These are phyloP conservation scores for Listrodromus nycthemerus DNA, from an alignment of 2,888 invertebrate species.

Conservation along the genomic window DNA sequence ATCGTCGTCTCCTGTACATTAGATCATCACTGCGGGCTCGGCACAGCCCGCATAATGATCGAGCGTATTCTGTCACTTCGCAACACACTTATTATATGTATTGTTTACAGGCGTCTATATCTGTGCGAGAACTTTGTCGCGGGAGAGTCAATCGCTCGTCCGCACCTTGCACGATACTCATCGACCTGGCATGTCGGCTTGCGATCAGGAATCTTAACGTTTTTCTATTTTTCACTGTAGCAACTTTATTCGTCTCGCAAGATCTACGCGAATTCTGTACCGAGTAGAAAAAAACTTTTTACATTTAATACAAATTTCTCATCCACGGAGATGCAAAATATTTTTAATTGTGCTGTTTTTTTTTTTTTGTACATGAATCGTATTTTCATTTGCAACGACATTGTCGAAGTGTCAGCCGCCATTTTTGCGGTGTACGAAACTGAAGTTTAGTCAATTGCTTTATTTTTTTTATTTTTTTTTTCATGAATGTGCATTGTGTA, in stretches of 20 bases:
- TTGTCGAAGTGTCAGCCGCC: not conserved
- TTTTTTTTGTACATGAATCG: not conserved
- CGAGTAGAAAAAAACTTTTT: not conserved
- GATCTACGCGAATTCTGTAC: not conserved
- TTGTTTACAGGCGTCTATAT: slow-evolving; percentile 30
- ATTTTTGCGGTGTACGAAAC: too few species aligned
- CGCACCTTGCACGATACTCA: slow-evolving; percentile 75
- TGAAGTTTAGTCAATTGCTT: too few species aligned
- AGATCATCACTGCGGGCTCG: slow-evolving; percentile 76
- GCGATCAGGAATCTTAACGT: slow-evolving; percentile 10
- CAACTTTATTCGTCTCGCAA: not conserved
- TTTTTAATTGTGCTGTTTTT: not conserved
- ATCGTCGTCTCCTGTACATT: slow-evolving; percentile 67
- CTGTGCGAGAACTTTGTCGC: slow-evolving; percentile 35
- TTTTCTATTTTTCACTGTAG: slow-evolving; percentile 13
- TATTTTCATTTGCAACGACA: not conserved
- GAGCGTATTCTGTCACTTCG: slow-evolving; percentile 73
- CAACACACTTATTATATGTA: slow-evolving; percentile 38
- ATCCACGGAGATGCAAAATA: not conserved
- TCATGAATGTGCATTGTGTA: too few species aligned
- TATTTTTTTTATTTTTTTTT: too few species aligned
- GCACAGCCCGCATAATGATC: slow-evolving; percentile 74
- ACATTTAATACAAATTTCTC: not conserved
- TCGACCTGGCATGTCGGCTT: slow-evolving; percentile 73
- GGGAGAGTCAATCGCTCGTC: slow-evolving; percentile 59